Base-by-base conservation (phyloP, 2,888 invertebrate species). In the Chromoteleia sp. region DNA sequence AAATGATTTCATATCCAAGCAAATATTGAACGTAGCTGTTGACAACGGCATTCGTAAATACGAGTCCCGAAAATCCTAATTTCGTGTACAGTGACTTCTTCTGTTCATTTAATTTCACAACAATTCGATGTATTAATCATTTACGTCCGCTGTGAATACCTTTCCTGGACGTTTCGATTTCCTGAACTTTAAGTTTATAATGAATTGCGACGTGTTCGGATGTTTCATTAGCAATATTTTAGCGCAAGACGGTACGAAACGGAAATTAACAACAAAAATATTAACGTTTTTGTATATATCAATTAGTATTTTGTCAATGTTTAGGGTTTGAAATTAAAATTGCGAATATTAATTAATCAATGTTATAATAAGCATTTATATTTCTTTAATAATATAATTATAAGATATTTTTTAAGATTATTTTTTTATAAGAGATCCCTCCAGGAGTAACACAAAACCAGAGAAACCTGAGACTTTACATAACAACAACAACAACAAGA, bases 1-100 rank as follows among this genome's bases (percentile, higher is more conserved):
- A 50, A 50, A 14, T 29, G 1, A 50, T 29, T 50, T 25, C 8
- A 4, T 15, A 19, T 45, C 6, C 10, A 29, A 25, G 21, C 14
- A 29, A 21, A 50, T 50, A 50, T 50, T 50, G 50, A 25, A 25
- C 4, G 25, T 29, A n/a, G 10, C 3, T 48, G 21, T 25, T 21
- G 25, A 39, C 12, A 39, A 39, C 6, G 39, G 39, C 39, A 39
- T 1, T 39, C 25, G n/a, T 39, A 39, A 39, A 39, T 12, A 14
- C 2, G 39, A 2, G 14, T 39, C 2, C 39, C 14, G 39, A 2
- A 12, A 39, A 39, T 39, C 12, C 14, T n/a, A 39, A 39, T 39
- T 39, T 14, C 14, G 39, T 12, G 14, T 33, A 3, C 39, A 2
- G 17, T 43, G 1, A 17, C 17, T 43, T 43, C 7, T 43, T 39